Conservation (phyloP, 1,140 invertebrate species). For the Holcopasites calliopsidis region DNA sequence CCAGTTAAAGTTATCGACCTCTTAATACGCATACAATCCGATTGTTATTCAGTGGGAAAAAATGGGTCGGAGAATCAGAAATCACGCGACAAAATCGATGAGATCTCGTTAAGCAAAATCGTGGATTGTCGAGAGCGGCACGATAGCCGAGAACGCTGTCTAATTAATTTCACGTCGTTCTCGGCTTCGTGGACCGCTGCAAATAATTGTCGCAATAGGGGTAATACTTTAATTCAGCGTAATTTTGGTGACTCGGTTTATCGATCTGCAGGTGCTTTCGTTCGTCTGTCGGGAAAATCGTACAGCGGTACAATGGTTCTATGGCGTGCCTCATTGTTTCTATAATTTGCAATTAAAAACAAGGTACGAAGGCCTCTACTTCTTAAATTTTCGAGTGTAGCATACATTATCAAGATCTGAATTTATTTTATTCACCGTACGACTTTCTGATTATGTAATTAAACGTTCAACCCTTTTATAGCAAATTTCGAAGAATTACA, state of each 20-base stretch:
- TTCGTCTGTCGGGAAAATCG: neutral
- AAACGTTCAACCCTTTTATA: neutral
- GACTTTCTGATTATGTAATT: neutral
- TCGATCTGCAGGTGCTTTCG: neutral
- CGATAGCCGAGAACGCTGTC: slow-evolving; percentile 2
- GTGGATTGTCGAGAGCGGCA: neutral
- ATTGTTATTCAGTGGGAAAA: slow-evolving; percentile 24
- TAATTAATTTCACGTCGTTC: slow-evolving; percentile 25
- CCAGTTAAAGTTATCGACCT: slow-evolving; percentile 12
- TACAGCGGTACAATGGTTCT: neutral
- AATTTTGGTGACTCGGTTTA: neutral
- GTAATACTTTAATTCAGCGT: neutral
- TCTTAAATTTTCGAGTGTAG: no score
- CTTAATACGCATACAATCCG: neutral
- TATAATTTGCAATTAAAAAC: no score
- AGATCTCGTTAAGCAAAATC: slow-evolving; percentile 14
- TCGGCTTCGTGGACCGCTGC: neutral
- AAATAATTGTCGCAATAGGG: neutral
- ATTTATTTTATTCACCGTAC: no score
- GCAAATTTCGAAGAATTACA: no score
- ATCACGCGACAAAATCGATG: slow-evolving; percentile 13
- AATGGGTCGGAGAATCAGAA: slow-evolving; percentile 16
- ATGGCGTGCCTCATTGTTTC: no score
- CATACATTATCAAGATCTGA: no score
- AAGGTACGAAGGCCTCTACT: no score